Conservation (phyloP, 1,140 invertebrate genomes). For the Akabosia matsudoensis region DNA sequence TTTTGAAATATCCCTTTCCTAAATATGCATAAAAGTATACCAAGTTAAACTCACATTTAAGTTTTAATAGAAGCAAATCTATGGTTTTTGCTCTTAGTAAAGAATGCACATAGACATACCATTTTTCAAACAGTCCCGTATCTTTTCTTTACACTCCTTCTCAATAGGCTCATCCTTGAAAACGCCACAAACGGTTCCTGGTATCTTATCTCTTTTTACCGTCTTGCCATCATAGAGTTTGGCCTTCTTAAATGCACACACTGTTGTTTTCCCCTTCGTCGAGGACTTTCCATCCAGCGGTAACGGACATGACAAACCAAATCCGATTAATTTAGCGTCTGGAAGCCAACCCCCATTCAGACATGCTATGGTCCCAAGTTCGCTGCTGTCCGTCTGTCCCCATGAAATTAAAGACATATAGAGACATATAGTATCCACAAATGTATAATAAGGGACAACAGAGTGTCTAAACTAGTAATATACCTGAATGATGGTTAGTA, state of each 20-base stretch:
- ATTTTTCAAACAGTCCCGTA: background rate
- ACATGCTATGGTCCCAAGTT: background rate
- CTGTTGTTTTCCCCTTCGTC: background rate
- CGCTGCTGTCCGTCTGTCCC: background rate
- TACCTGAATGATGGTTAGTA: too few species aligned
- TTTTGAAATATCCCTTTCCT: slow-evolving; percentile 4
- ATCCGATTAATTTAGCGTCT: slow-evolving; percentile 7
- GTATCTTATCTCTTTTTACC: background rate
- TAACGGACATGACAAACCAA: background rate
- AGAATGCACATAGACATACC: background rate
- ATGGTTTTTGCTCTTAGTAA: background rate
- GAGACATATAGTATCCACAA: background rate
- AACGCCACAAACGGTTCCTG: background rate
- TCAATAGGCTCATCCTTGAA: background rate
- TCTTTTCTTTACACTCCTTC: background rate
- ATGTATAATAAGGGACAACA: background rate
- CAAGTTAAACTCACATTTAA: too few species aligned
- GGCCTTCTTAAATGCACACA: background rate
- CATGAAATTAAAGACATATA: background rate
- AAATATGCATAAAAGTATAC: background rate
- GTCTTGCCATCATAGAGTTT: background rate
- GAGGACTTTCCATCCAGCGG: background rate
- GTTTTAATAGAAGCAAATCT: background rate
- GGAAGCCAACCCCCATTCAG: background rate
- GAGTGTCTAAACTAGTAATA: too few species aligned